phyloP scores from a whole-genome alignment of 2,888 invertebrate genomes.

The Carpatolechia fugitivella region DNA sequence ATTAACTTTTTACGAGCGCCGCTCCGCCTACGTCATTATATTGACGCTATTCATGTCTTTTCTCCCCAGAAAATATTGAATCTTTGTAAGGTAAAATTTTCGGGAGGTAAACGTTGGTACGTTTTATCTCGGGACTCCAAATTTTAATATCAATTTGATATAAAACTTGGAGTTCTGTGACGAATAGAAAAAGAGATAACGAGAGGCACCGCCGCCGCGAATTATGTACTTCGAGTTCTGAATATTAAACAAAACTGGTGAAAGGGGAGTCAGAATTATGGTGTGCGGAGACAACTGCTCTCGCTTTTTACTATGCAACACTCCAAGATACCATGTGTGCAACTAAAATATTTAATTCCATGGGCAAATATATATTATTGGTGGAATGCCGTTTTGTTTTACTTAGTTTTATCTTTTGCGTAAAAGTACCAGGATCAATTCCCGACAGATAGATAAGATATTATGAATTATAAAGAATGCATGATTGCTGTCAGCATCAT shows the following conservation, averaged over 20 bases:
- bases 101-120: neutral
- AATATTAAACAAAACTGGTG: slow-evolving; percentile 56
- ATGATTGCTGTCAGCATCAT: no score
- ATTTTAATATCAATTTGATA: slow-evolving; percentile 52
- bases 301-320: no score
- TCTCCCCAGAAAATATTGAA: slow-evolving; percentile 6
- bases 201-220: slow-evolving; percentile 56
- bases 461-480: no score
- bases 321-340: no score
- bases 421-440: no score
- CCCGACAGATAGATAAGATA: no score
- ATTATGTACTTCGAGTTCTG: slow-evolving; percentile 63
- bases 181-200: slow-evolving; percentile 64
- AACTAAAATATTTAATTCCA: no score
- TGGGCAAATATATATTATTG: no score
- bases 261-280: no score
- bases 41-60: slow-evolving; percentile 6
- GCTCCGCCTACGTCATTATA: slow-evolving; percentile 9
- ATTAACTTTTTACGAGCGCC: slow-evolving; percentile 28
- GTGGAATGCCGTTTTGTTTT: no score
- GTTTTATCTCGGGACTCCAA: slow-evolving; percentile 38
- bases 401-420: no score
- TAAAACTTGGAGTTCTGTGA: slow-evolving; percentile 52
- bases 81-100: slow-evolving; percentile 6
- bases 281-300: no score